phyloP scores from a whole-genome alignment of 2,888 invertebrate genomes.

The Chalcosyrphus nemorum region DNA sequence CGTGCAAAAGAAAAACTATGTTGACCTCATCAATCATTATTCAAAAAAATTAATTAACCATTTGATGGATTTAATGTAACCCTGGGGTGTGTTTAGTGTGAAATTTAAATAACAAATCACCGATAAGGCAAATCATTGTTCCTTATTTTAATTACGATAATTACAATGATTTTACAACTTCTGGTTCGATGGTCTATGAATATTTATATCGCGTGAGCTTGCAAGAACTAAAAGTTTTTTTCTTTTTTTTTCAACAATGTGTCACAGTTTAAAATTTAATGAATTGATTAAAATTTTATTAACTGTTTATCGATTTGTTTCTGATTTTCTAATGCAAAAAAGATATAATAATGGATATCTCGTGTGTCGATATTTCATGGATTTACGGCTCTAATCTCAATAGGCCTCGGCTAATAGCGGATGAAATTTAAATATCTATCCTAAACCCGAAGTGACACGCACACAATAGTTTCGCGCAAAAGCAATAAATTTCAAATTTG shows the following conservation, averaged over 20 bases:
- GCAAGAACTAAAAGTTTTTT: not conserved
- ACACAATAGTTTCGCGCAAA: constrained; percentile 12
- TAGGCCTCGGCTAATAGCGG: constrained; percentile 3
- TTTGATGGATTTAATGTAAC: constrained; percentile 36
- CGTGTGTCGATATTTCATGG: constrained; percentile 17
- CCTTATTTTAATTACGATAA: constrained; percentile 24
- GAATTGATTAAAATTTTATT: not conserved
- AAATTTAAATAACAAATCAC: constrained; percentile 20
- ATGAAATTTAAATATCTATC: constrained; percentile 6
- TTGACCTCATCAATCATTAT: constrained; percentile 42
- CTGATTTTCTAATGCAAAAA: constrained; percentile 1
- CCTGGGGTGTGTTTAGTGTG: constrained; percentile 4
- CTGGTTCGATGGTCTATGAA: not conserved
- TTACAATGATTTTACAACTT: not conserved
- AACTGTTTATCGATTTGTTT: not conserved
- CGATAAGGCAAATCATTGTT: constrained; percentile 14
- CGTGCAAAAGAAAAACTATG: not conserved
- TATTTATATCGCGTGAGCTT: not conserved
- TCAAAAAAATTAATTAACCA: constrained; percentile 31
- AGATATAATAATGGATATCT: constrained; percentile 1
- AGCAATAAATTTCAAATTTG: constrained; percentile 20
- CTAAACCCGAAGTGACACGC: not conserved
- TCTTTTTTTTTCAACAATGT: not conserved
- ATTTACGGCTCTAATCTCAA: not conserved
- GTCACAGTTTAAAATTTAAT: not conserved